These are phyloP conservation scores for Myopa testacea DNA, from an alignment of 2,888 invertebrate species.

Conservation along the genomic window DNA sequence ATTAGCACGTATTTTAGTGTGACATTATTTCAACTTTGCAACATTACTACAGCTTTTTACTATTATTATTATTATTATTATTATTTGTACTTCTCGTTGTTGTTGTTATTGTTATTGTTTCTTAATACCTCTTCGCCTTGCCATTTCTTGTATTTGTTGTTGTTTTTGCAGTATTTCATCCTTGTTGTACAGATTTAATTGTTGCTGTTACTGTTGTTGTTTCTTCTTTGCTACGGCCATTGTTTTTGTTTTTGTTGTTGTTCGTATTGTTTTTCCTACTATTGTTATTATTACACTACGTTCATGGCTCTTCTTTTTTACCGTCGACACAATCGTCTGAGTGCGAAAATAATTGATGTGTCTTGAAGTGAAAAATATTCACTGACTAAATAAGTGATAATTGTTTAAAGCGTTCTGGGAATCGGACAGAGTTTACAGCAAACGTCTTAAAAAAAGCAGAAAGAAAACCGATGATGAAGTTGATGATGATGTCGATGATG, in stretches of 20 bases:
- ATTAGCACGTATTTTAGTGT: constrained; percentile 49
- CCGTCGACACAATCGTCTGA: neutral
- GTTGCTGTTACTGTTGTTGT: constrained; percentile 14
- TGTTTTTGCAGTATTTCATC: neutral
- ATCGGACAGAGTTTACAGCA: neutral
- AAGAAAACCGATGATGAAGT: too few relatives aligned
- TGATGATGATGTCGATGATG: too few relatives aligned
- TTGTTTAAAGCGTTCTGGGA: constrained; percentile 13
- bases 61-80: too few relatives aligned
- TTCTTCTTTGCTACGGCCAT: neutral
- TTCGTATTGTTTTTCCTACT: too few relatives aligned
- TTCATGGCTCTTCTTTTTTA: too few relatives aligned
- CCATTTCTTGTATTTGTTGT: neutral
- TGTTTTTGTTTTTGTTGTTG: too few relatives aligned
- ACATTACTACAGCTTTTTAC: constrained; percentile 45
- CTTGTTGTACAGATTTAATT: constrained; percentile 15
- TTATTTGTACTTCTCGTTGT: neutral
- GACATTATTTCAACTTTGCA: constrained; percentile 37
- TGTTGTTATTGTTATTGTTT: neutral
- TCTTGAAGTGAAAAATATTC: constrained; percentile 34
- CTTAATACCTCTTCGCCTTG: neutral
- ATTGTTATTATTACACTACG: too few relatives aligned
- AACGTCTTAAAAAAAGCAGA: neutral
- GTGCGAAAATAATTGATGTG: constrained; percentile 37
- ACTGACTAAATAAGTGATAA: constrained; percentile 22